Percentiles rank a stretch among this genome's conserved stretches.
Conservation (phyloP, 2,888 invertebrate genomes). For the Pachydiplax longipennis region DNA sequence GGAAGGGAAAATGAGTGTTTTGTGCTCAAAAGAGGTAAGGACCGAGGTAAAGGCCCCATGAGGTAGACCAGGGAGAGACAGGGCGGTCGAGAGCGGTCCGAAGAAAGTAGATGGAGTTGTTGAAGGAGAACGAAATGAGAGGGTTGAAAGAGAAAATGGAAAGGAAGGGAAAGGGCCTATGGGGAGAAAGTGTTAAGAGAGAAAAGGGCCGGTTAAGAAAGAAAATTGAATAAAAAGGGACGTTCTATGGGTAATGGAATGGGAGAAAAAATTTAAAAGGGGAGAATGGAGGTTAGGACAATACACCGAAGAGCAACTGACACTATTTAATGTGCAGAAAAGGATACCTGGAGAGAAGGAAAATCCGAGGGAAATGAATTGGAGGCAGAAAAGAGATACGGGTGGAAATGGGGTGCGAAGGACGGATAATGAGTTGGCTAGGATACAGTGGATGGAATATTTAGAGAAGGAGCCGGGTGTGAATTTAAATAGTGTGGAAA, state of each 20-base stretch:
- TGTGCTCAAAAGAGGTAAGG: too few relatives aligned
- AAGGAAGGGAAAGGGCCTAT: neutral
- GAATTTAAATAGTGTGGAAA: too few relatives aligned
- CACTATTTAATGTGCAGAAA: neutral
- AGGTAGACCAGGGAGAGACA: neutral
- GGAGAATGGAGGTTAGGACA: too few relatives aligned
- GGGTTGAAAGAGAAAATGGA: neutral
- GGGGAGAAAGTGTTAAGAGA: neutral
- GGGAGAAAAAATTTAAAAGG: too few relatives aligned
- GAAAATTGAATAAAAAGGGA: too few relatives aligned
- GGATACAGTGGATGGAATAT: neutral
- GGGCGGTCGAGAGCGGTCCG: neutral
- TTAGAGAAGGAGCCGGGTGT: too few relatives aligned
- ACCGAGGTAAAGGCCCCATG: neutral
- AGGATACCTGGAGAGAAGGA: neutral
- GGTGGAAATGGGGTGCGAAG: neutral
- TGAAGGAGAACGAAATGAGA: neutral
- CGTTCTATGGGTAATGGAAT: too few relatives aligned
- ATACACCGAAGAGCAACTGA: too few relatives aligned
- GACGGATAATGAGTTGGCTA: neutral
- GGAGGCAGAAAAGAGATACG: neutral
- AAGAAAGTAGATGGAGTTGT: neutral
- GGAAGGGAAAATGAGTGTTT: too few relatives aligned
- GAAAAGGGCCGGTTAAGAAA: too few relatives aligned
- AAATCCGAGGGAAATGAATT: neutral